phyloP scores from a whole-genome alignment of 2,113 vertebrate genomes.

The Clarias macrocephalus region DNA sequence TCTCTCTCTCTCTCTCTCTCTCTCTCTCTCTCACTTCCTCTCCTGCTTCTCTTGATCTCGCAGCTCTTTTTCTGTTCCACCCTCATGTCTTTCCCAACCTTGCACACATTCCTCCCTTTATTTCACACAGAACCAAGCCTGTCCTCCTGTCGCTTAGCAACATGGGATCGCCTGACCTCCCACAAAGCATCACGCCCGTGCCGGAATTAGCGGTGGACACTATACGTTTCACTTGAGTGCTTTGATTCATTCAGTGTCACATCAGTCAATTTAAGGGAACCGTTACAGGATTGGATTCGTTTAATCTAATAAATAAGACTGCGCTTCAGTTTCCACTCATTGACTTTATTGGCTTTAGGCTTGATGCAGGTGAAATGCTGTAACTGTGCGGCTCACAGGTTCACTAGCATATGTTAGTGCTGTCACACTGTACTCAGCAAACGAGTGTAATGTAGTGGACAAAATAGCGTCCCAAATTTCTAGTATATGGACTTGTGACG shows the following conservation, averaged over 20 bases:
- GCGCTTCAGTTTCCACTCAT: neutral
- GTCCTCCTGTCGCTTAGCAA: conserved; percentile 31
- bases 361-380: neutral
- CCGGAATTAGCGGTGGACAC: neutral
- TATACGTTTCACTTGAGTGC: neutral
- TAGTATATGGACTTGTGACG: no score
- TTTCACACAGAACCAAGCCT: neutral
- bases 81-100: neutral
- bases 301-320: neutral
- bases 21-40: neutral
- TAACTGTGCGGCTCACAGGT: neutral
- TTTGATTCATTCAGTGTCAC: neutral
- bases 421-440: neutral
- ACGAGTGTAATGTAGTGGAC: neutral
- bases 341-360: neutral
- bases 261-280: neutral
- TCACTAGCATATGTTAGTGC: neutral
- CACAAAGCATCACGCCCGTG: conserved; percentile 5
- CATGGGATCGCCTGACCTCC: conserved; percentile 7
- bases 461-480: no score
- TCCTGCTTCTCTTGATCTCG: neutral
- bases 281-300: neutral
- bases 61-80: neutral
- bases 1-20: neutral
- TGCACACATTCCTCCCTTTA: neutral